Percentiles rank a stretch among this genome's conserved stretches.
Evolutionary conservation across 2,888 invertebrate species (phyloP).

Genomic region (Andrena minutula): DNA sequence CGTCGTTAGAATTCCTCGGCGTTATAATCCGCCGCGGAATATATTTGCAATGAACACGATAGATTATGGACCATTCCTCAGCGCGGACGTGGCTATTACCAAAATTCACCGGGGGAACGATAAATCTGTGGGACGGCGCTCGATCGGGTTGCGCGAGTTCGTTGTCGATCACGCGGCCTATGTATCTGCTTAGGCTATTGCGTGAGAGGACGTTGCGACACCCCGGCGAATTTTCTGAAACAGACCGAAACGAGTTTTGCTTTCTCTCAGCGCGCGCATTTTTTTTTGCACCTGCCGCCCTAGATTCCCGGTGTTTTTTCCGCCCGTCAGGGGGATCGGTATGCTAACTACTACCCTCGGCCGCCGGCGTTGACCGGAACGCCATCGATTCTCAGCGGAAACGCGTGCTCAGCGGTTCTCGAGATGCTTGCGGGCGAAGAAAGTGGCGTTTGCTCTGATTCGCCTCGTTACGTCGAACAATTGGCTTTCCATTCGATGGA

Average conservation of each 20-base stretch:
- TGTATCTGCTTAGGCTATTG: constrained; percentile 49
- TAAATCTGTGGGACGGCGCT: background rate
- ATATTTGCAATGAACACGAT: background rate
- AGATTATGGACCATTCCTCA: background rate
- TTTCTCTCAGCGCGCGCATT: constrained; percentile 48
- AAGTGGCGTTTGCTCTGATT: background rate
- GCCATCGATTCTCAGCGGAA: background rate
- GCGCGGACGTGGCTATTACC: background rate
- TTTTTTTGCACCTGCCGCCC: constrained; percentile 2
- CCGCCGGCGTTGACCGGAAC: background rate
- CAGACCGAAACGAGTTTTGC: constrained; percentile 58
- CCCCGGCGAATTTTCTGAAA: constrained; percentile 68
- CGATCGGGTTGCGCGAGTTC: background rate
- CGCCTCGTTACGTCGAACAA: constrained; percentile 9
- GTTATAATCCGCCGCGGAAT: background rate
- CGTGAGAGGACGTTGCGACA: constrained; percentile 67
- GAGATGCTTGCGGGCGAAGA: too few relatives aligned
- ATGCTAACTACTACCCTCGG: background rate
- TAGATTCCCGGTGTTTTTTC: constrained; percentile 4
- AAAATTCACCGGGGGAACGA: constrained; percentile 7
- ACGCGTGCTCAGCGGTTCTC: too few relatives aligned
- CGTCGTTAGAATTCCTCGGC: background rate
- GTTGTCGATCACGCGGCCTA: constrained; percentile 9
- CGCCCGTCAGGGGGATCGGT: background rate
- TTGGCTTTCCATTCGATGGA: background rate